A percentile compares a stretch with the other conserved stretches of the same genome.
Evolutionary conservation across 2,888 invertebrate species (phyloP).

Genomic region (Monochamus alternatus): DNA sequence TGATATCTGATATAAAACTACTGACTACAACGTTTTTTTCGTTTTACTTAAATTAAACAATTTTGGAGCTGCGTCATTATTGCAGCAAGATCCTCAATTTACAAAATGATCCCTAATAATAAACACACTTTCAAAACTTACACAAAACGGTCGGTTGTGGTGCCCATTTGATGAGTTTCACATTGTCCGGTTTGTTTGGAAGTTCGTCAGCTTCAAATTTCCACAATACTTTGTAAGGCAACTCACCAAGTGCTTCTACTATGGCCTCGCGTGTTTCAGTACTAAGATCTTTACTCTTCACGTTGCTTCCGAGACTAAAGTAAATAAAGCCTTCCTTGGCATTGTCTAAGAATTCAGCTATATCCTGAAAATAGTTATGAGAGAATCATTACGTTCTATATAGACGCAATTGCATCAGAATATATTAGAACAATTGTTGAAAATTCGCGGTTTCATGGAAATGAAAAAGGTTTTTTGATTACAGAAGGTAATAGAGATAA

Average conservation of each 20-base stretch:
- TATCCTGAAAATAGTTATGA: conserved; percentile 20
- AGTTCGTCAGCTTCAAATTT: conserved; percentile 45
- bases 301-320: conserved; percentile 45
- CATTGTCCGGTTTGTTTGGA: conserved; percentile 35
- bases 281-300: conserved; percentile 39
- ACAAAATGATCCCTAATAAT: too few species aligned
- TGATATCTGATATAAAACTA: too few species aligned
- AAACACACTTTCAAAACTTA: background rate
- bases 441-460: too few species aligned
- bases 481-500: too few species aligned
- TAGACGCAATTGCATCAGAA: too few species aligned
- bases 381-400: too few species aligned
- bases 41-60: too few species aligned
- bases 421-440: too few species aligned
- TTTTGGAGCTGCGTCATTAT: too few species aligned
- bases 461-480: too few species aligned
- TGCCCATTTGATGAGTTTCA: conserved; percentile 45
- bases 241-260: conserved; percentile 36
- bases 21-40: too few species aligned
- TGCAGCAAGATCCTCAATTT: too few species aligned
- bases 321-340: conserved; percentile 45
- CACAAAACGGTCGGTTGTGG: conserved; percentile 32
- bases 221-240: conserved; percentile 46
- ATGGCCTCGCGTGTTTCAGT: conserved; percentile 28
- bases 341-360: conserved; percentile 42